These are phyloP conservation scores for Drosophila nebulosa DNA, from an alignment of 1,140 invertebrate genomes.

Conservation along the genomic window DNA sequence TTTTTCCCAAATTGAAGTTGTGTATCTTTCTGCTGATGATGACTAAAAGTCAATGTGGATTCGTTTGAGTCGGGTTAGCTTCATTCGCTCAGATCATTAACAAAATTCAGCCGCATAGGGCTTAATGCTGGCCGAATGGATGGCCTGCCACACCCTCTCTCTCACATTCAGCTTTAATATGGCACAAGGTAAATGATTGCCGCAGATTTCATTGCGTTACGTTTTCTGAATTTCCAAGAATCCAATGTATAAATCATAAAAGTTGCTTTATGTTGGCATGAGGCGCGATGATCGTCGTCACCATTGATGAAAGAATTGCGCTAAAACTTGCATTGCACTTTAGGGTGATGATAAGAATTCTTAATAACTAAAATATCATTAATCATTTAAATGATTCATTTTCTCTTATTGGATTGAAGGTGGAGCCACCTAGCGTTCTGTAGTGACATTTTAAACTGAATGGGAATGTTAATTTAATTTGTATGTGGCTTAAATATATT, in stretches of 20 bases:
- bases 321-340: neutral
- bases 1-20: neutral
- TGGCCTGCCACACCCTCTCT: constrained; percentile 17
- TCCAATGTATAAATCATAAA: constrained; percentile 67
- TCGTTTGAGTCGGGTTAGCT: constrained; percentile 4
- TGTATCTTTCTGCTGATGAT: constrained; percentile 57
- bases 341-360: neutral
- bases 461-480: constrained; percentile 51
- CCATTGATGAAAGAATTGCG: neutral
- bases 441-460: neutral
- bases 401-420: neutral
- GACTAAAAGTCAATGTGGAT: constrained; percentile 52
- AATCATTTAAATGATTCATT: constrained; percentile 18
- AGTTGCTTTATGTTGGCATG: neutral
- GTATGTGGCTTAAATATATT: neutral
- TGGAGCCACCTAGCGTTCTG: neutral
- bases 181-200: constrained; percentile 45
- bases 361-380: constrained; percentile 5
- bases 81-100: constrained; percentile 42
- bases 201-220: constrained; percentile 14
- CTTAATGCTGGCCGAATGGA: neutral
- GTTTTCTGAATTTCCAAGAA: constrained; percentile 46
- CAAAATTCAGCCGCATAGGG: constrained; percentile 11
- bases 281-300: neutral
- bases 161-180: too few relatives aligned